Percentiles rank a stretch among this genome's conserved stretches.
phyloP scores from a whole-genome alignment of 2,888 invertebrate species.

The Dryadula phaetusa region DNA sequence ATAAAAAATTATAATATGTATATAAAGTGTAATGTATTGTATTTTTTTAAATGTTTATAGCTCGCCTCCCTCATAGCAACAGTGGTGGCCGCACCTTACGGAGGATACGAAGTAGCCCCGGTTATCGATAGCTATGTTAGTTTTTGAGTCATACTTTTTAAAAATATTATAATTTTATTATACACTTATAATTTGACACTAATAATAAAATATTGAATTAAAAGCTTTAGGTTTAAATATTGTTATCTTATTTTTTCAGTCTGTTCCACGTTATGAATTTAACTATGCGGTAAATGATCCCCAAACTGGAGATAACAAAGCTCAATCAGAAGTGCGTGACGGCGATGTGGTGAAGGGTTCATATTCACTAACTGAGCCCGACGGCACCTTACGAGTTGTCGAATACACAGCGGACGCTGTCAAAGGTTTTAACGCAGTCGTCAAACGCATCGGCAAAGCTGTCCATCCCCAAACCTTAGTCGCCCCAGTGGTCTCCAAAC shows the following conservation, averaged over 20 bases:
- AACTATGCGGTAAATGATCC: slow-evolving; percentile 81
- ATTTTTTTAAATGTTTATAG: slow-evolving; percentile 48
- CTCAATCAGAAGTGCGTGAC: slow-evolving; percentile 73
- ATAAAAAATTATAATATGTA: too few species aligned
- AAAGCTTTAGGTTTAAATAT: too few species aligned
- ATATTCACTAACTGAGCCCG: slow-evolving; percentile 75
- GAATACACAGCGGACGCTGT: slow-evolving; percentile 73
- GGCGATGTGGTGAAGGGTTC: slow-evolving; percentile 77
- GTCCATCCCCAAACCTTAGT: slow-evolving; percentile 61
- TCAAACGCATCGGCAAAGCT: slow-evolving; percentile 70
- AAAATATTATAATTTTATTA: background rate
- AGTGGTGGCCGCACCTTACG: slow-evolving; percentile 62
- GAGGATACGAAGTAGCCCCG: slow-evolving; percentile 50
- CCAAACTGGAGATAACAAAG: slow-evolving; percentile 76
- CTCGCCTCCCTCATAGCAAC: slow-evolving; percentile 66
- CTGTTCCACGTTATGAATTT: slow-evolving; percentile 74
- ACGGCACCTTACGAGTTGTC: slow-evolving; percentile 75
- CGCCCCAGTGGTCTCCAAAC: slow-evolving; percentile 38
- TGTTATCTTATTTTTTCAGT: slow-evolving; percentile 63
- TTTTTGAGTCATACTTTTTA: slow-evolving; percentile 30
- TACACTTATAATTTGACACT: background rate
- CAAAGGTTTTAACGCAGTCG: slow-evolving; percentile 77
- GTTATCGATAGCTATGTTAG: slow-evolving; percentile 58
- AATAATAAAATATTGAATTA: background rate
- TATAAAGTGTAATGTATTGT: background rate